Conservation (phyloP, 2,888 invertebrate genomes). For the Caenorhabditis doughertyi region DNA sequence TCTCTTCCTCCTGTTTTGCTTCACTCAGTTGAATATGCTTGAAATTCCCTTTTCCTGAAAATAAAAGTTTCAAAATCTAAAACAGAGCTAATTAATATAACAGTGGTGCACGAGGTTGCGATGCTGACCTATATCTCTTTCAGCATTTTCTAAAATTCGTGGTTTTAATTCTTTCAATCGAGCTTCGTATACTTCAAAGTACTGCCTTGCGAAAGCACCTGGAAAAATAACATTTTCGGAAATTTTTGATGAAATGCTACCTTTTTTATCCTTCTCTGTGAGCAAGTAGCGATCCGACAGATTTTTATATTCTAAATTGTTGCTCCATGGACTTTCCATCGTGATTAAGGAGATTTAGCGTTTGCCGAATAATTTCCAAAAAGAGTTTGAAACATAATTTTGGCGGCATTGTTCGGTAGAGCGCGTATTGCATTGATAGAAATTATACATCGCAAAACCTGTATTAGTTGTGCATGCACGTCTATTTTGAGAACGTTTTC, state of each 20-base stretch:
- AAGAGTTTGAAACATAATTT: too few relatives aligned
- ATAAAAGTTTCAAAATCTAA: neutral
- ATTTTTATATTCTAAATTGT: slow-evolving; percentile 49
- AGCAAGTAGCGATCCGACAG: slow-evolving; percentile 48
- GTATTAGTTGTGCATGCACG: too few relatives aligned
- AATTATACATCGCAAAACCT: too few relatives aligned
- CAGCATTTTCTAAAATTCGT: slow-evolving; percentile 61
- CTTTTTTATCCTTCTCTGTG: slow-evolving; percentile 55
- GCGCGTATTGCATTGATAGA: too few relatives aligned
- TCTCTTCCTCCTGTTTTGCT: slow-evolving; percentile 54
- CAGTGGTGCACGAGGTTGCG: too few relatives aligned
- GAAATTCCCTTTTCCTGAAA: slow-evolving; percentile 62
- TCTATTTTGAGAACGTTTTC: too few relatives aligned
- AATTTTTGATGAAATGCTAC: neutral
- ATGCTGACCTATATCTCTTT: slow-evolving; percentile 56
- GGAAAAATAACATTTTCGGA: neutral
- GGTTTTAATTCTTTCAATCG: slow-evolving; percentile 59
- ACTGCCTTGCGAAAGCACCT: slow-evolving; percentile 67
- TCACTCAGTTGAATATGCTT: slow-evolving; percentile 44
- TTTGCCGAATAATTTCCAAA: neutral
- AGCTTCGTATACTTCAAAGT: slow-evolving; percentile 65
- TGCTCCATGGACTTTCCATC: slow-evolving; percentile 19
- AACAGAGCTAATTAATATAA: neutral
- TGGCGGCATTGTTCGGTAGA: slow-evolving; percentile 14
- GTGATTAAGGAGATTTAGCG: neutral